These are phyloP conservation scores for Lissonota sp. DNA, from an alignment of 2,888 invertebrate genomes.

Conservation along the genomic window DNA sequence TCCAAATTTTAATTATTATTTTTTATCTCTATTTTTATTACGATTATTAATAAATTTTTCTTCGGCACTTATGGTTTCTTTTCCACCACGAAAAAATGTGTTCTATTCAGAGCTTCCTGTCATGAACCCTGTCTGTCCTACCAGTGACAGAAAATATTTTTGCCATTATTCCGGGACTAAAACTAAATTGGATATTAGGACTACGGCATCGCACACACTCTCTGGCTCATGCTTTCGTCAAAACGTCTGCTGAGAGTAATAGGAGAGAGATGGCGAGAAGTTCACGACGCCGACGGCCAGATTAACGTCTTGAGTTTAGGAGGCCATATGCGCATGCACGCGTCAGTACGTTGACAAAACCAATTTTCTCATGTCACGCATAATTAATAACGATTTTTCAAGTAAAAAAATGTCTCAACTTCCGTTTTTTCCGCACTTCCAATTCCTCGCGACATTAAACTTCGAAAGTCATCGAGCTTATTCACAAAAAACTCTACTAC, in stretches of 20 bases:
- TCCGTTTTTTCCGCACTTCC: slow-evolving; percentile 21
- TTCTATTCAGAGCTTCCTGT: neutral
- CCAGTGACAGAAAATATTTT: slow-evolving; percentile 14
- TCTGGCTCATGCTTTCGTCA: slow-evolving; percentile 37
- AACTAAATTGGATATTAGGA: slow-evolving; percentile 50
- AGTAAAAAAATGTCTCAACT: slow-evolving; percentile 6
- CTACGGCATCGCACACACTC: neutral
- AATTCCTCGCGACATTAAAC: slow-evolving; percentile 59
- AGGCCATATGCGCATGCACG: slow-evolving; percentile 34
- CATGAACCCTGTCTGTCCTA: neutral
- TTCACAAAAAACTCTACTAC: slow-evolving; percentile 21
- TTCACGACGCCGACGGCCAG: slow-evolving; percentile 36
- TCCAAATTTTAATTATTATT: too few species aligned
- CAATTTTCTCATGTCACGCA: slow-evolving; percentile 78
- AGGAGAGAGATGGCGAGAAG: slow-evolving; percentile 17
- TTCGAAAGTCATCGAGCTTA: slow-evolving; percentile 26
- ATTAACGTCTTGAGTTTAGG: slow-evolving; percentile 48
- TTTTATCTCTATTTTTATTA: neutral
- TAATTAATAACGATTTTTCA: slow-evolving; percentile 78
- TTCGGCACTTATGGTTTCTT: too few species aligned
- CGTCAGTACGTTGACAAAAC: slow-evolving; percentile 69
- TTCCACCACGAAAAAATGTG: neutral
- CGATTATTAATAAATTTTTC: neutral
- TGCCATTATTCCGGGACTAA: slow-evolving; percentile 19
- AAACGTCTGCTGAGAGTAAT: slow-evolving; percentile 36